These are phyloP conservation scores for Bellardia bayeri DNA, from an alignment of 2,888 invertebrate genomes.

Conservation along the genomic window DNA sequence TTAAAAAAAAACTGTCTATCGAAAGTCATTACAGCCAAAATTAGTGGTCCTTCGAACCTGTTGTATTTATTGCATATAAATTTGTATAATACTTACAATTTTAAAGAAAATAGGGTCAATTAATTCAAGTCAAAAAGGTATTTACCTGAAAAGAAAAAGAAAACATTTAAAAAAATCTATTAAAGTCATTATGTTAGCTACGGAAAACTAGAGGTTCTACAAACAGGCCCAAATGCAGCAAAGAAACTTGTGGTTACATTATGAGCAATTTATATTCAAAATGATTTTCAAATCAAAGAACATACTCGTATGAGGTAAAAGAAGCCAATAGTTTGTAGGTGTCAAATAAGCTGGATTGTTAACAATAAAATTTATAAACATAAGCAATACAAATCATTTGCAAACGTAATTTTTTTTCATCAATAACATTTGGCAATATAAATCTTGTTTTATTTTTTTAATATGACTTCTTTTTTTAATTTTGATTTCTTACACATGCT, in stretches of 20 bases:
- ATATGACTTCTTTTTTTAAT: constrained; percentile 5
- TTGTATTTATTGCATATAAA: neutral
- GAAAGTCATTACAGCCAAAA: neutral
- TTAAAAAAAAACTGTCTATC: too few relatives aligned
- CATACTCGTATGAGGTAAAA: too few relatives aligned
- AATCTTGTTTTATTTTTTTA: constrained; percentile 10
- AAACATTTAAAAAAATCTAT: neutral
- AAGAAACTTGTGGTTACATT: too few relatives aligned
- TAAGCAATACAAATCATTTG: neutral
- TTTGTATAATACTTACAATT: constrained; percentile 26
- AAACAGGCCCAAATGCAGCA: too few relatives aligned
- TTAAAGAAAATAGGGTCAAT: neutral
- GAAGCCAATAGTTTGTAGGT: too few relatives aligned
- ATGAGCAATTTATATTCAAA: too few relatives aligned
- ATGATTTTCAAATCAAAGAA: too few relatives aligned
- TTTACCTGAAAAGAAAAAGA: constrained; percentile 42
- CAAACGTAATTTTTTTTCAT: neutral
- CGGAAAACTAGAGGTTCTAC: too few relatives aligned
- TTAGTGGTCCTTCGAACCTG: neutral
- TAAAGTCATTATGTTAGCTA: too few relatives aligned
- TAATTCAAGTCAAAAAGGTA: constrained; percentile 16
- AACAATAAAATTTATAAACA: neutral
- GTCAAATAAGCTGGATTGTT: too few relatives aligned
- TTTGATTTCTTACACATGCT: constrained; percentile 53
- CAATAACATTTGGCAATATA: neutral